Evolutionary conservation across 2,113 vertebrate species (phyloP), one percentile per base, ranked within the genome.

Genomic region (Spea multiplicata): DNA sequence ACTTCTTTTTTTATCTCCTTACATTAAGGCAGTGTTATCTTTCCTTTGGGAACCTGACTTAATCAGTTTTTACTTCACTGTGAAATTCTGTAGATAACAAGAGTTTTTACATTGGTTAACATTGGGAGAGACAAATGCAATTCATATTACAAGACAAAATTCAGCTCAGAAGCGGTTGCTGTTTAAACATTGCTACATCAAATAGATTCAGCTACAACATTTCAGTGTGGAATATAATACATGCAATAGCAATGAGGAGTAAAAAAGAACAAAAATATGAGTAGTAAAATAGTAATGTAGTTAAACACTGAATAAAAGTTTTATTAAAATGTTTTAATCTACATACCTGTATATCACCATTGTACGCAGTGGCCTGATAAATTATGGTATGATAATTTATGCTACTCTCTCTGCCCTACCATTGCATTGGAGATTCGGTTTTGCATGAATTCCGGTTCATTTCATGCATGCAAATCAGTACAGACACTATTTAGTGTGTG

Each of bases 1-100:
- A 13, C n/a, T 64, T 64, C 59, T 62, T 49, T 64, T 69, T 77
- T 62, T 50, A 70, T 55, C 62, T 52, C 75, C 10, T 77, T 16
- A 9, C 52, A 71, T 71, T 44, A 70, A 47, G 44, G 44, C 12
- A 47, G 44, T 68, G 17, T 16, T 69, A 61, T 77, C 46, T 61
- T 14, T 62, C 75, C 75, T 77, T 70, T 44, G 75, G 66, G 75
- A 71, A 13, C 70, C 47, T 61, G 67, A 44, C 66, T 62, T 77
- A 70, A 69, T 77, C 67, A 62, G 45, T 45, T 76, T 76, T 69
- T 48, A 57, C 49, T 45, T 59, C 57, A 16, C 45, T 50, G 61
- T 74, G 61, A 49, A 75, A 66, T 66, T 75, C 65, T 16, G 9
- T 52, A 44, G 17, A 48, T 67, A 66, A 75, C 49, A 45, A 67